phyloP scores from a whole-genome alignment of 37 sponge, comb jelly and placozoan species.

The Cliona cf. orientalis region DNA sequence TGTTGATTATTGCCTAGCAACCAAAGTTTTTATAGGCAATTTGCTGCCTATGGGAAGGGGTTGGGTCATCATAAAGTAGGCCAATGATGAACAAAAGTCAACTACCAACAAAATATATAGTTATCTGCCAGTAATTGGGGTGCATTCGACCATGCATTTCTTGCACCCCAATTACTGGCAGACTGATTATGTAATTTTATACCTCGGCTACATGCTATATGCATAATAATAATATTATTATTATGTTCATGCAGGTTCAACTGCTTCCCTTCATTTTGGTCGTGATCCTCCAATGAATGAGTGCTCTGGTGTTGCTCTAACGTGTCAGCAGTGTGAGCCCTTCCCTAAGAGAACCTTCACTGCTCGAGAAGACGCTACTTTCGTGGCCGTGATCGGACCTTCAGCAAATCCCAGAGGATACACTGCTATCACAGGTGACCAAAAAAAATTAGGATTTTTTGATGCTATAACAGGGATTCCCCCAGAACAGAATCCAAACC shows the following conservation, averaged over 20 bases:
- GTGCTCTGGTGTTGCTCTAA: background rate
- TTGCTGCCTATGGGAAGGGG: too few species aligned
- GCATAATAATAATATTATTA: too few species aligned
- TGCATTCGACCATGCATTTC: too few species aligned
- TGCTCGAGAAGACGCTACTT: background rate
- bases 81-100: too few species aligned
- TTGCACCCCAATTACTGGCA: too few species aligned
- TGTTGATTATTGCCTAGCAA: background rate
- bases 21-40: too few species aligned
- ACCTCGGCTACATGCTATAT: background rate
- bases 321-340: background rate
- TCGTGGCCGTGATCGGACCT: constrained; percentile 57
- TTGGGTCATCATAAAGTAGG: too few species aligned
- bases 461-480: too few species aligned
- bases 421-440: constrained; percentile 67
- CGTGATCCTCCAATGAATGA: constrained; percentile 1
- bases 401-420: constrained; percentile 62
- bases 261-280: constrained; percentile 30
- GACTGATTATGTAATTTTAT: background rate
- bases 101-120: too few species aligned
- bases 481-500: too few species aligned
- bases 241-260: background rate
- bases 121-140: too few species aligned
- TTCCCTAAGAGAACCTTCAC: background rate
- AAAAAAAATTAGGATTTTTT: too few species aligned